Evolutionary conservation across 2,797 vertebrate species (phyloP), one percentile per base, ranked within the genome.

Genomic region (Dromococcyx pavoninus): DNA sequence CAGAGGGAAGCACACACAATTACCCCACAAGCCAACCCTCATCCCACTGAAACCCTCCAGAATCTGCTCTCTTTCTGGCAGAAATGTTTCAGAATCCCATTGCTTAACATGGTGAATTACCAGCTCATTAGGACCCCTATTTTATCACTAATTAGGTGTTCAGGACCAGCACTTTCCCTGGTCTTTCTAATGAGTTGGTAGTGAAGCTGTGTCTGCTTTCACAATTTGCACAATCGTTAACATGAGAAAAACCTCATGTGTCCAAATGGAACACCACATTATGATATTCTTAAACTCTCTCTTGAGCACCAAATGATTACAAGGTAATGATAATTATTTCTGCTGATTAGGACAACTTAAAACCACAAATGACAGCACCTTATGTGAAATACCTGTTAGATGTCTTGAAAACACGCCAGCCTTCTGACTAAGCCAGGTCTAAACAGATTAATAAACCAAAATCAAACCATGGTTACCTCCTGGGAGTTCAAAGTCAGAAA

Each of bases 1-100:
- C 91, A 96, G 94, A 97, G 94, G 95, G 92, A 98, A 93, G 96
- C 96, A 97, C 85, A 93, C 84, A 88, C 0, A 57, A 51, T 82
- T 82, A 83, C 82, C 70, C 35, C 71, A 79, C 6, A 21, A 78
- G 78, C 88, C 62, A 77, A 95, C 73, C 3, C 72, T 96, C 74
- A 24, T 30, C 74, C 94, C 97, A 93, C 90, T 97, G 96, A 96
- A 97, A 95, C 57, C 56, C 46, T 83, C 89, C 85, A 92, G 93
- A 91, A 91, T 53, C 66, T 83, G 56, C 72, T 91, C 23, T 35
- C 18, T 93, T 95, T 84, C 81, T 94, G 82, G 92, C 88, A 97
- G 93, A 79, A 80, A 46, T 39, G 50, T 33, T 94, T 94, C 90
- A 89, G 43, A 92, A 54, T 77, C 86, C 86, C 79, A 71, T 95